phyloP scores from a whole-genome alignment of 2,888 invertebrate species.

The Patella caerulea region DNA sequence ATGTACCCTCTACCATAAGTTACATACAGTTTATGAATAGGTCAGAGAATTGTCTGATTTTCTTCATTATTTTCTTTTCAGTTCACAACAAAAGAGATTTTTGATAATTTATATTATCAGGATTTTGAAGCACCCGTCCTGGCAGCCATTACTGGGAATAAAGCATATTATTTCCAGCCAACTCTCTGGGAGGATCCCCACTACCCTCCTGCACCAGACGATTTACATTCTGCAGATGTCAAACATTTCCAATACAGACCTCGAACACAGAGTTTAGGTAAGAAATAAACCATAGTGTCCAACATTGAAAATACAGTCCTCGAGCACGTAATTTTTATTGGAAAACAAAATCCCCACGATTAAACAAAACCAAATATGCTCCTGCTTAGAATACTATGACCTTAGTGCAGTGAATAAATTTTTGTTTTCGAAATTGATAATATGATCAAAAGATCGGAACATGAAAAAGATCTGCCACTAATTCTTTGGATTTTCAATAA shows the following conservation, averaged over 20 bases:
- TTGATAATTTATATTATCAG: conserved; percentile 39
- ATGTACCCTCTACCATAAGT: background rate
- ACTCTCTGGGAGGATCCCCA: conserved; percentile 49
- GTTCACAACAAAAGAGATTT: conserved; percentile 31
- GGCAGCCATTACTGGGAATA: conserved; percentile 56
- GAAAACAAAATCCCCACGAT: too few relatives aligned
- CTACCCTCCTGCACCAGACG: conserved; percentile 51
- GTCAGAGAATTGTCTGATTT: background rate
- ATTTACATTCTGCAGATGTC: background rate
- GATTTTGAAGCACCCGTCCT: conserved; percentile 60
- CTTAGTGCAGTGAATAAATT: too few relatives aligned
- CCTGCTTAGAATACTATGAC: too few relatives aligned
- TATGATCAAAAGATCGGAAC: too few relatives aligned
- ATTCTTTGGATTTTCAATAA: too few relatives aligned
- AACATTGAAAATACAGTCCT: too few relatives aligned
- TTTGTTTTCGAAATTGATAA: too few relatives aligned
- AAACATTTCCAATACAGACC: background rate
- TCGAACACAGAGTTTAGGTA: background rate
- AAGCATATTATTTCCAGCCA: conserved; percentile 59
- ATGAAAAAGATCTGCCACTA: too few relatives aligned
- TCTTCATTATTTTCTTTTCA: conserved; percentile 11
- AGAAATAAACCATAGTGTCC: background rate
- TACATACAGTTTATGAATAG: background rate
- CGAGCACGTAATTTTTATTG: too few relatives aligned
- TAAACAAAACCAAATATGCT: too few relatives aligned